Conservation (phyloP, 2,113 vertebrate species). For the Istiophorus platypterus region DNA sequence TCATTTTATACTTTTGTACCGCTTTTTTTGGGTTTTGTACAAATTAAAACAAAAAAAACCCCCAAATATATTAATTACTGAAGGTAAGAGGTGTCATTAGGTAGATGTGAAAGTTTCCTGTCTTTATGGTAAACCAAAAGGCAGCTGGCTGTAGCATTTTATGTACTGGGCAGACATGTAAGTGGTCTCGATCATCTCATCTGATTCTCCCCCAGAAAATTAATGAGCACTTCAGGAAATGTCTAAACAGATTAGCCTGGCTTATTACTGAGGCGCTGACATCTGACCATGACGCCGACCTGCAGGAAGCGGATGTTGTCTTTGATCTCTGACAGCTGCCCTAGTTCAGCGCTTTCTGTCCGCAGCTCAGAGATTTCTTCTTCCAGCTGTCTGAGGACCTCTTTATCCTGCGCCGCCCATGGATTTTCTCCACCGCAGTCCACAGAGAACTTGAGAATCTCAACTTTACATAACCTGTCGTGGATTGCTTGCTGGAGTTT, state of each 20-base stretch:
- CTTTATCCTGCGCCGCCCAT: slow-evolving; percentile 6
- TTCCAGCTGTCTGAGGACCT: slow-evolving; percentile 40
- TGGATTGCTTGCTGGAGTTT: slow-evolving; percentile 77
- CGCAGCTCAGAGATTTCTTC: slow-evolving; percentile 54
- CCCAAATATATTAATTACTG: too few species aligned
- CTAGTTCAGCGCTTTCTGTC: slow-evolving; percentile 29
- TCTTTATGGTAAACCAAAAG: too few species aligned
- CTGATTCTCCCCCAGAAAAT: too few species aligned
- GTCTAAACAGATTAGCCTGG: neutral
- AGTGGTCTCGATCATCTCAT: neutral
- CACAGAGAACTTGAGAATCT: slow-evolving; percentile 32
- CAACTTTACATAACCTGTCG: slow-evolving; percentile 60
- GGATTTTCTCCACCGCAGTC: neutral
- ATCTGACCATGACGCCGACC: slow-evolving; percentile 10
- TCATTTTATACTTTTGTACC: too few species aligned
- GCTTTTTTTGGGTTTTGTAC: too few species aligned
- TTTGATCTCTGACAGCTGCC: slow-evolving; percentile 43
- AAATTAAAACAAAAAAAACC: too few species aligned
- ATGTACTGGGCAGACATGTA: too few species aligned
- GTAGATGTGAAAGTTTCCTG: too few species aligned
- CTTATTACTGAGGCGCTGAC: too few species aligned
- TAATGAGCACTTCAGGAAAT: too few species aligned
- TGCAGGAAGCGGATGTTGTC: slow-evolving; percentile 60
- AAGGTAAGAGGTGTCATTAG: too few species aligned
- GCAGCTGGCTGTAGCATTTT: too few species aligned